Base-by-base conservation (phyloP, 1,140 invertebrate species). In the Zaprionus ornatus region DNA sequence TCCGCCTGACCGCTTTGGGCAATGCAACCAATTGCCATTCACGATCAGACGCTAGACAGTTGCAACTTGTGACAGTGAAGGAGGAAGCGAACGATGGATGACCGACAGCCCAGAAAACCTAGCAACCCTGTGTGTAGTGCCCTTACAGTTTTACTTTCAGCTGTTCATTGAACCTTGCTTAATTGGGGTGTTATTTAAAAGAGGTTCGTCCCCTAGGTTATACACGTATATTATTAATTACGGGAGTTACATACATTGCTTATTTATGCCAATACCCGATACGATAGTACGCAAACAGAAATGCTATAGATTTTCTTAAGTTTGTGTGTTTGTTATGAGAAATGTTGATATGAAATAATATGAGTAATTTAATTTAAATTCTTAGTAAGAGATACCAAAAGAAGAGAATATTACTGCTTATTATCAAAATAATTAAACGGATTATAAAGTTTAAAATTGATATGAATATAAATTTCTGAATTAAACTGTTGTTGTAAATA, bases 161-260 rank as follows among this genome's bases (percentile, higher is more conserved):
- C 48, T 71, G 84, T 88, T 90, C 85, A 84, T 84, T 84, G 85
- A 80, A 90, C 85, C 45, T 64, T 48, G 32, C 45, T 75, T 71
- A 84, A 85, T 75, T 69, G 70, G 71, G 67, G 74, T 76, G 64
- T 59, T 29, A 74, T 64, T 71, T 52, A 61, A 27, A 27, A 27
- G 17, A 54, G 63, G 61, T 61, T 57, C 21, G n/a, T 57, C 15
- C 25, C 61, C 50, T n/a, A 64, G 37, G 25, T 45, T 15, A 12
- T 64, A 63, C 40, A 62, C 62, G 32, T 59, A 21, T 6, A 29
- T 21, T 15, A 15, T 42, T 32, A 5, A 10, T 45, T 61, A n/a
- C 17, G 15, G 37, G 12, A 19, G 37, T 29, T 48, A 25, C 54
- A 27, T 19, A 21, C 12, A 29, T 50, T 15, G 3, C 9, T 10